Conservation (phyloP, 2,888 invertebrate genomes). For the Chrysodeixis includens region DNA sequence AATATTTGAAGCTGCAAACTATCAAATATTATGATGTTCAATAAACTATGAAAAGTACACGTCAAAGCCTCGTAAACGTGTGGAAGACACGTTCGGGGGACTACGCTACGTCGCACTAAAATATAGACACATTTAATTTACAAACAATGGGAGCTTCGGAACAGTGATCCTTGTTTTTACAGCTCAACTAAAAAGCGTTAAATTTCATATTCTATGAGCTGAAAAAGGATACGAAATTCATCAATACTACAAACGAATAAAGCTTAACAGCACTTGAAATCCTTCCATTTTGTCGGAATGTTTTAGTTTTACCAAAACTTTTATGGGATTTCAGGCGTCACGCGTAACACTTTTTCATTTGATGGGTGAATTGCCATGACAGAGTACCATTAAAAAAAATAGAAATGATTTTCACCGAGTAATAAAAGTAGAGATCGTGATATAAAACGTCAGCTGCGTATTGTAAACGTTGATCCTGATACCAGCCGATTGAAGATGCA, state of each 20-base stretch:
- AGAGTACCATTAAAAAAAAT: no score
- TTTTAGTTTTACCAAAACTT: neutral
- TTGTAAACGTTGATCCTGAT: no score
- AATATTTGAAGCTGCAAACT: neutral
- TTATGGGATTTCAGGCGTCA: neutral
- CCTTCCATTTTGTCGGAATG: neutral
- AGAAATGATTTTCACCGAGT: no score
- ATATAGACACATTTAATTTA: conserved; percentile 1
- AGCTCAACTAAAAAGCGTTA: neutral
- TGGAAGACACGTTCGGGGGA: neutral
- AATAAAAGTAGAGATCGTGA: no score
- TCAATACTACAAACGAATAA: neutral
- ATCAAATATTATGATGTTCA: conserved; percentile 4
- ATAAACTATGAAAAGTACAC: conserved; percentile 1
- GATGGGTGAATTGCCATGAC: no score
- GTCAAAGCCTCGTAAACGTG: conserved; percentile 1
- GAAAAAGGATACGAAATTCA: neutral
- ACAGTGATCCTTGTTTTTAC: neutral
- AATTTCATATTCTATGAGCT: neutral
- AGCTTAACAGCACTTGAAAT: neutral
- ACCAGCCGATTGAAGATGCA: no score
- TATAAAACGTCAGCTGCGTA: no score
- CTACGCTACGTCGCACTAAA: neutral
- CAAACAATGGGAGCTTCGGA: neutral
- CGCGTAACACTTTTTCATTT: no score